These are phyloP conservation scores for Nymphalis c-album DNA, from an alignment of 2,888 invertebrate species.

Conservation along the genomic window DNA sequence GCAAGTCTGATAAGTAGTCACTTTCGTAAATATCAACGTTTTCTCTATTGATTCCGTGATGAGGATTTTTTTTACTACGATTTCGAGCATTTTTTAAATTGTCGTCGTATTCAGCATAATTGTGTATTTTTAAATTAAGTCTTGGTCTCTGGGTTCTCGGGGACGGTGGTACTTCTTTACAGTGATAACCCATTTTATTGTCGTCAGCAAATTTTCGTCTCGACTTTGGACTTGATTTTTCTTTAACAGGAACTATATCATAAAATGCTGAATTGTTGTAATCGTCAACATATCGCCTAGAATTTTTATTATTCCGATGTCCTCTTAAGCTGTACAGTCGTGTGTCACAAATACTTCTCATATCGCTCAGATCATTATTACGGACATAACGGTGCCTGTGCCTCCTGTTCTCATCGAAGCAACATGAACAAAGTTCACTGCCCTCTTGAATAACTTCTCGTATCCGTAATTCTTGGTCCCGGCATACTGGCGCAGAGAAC, in stretches of 20 bases:
- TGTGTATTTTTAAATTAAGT: constrained; percentile 64
- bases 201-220: constrained; percentile 60
- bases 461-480: constrained; percentile 59
- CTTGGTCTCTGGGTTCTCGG: constrained; percentile 65
- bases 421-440: constrained; percentile 61
- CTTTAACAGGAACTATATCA: constrained; percentile 71
- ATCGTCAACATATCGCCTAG: constrained; percentile 46
- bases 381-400: constrained; percentile 38
- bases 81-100: constrained; percentile 33
- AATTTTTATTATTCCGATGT: constrained; percentile 47
- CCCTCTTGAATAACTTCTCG: constrained; percentile 51
- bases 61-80: constrained; percentile 31
- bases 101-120: constrained; percentile 55
- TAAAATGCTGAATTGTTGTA: constrained; percentile 65
- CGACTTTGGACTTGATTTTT: constrained; percentile 68
- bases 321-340: constrained; percentile 59
- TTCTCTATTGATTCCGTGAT: constrained; percentile 3
- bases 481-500: constrained; percentile 69
- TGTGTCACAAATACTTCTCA: constrained; percentile 65
- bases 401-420: constrained; percentile 45
- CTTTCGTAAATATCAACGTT: constrained; percentile 17
- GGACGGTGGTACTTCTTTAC: constrained; percentile 69
- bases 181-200: constrained; percentile 48
- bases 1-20: constrained; percentile 29
- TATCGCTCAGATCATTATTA: constrained; percentile 50